Evolutionary conservation across 2,797 vertebrate species (phyloP).

Genomic region (Channallabes apus): DNA sequence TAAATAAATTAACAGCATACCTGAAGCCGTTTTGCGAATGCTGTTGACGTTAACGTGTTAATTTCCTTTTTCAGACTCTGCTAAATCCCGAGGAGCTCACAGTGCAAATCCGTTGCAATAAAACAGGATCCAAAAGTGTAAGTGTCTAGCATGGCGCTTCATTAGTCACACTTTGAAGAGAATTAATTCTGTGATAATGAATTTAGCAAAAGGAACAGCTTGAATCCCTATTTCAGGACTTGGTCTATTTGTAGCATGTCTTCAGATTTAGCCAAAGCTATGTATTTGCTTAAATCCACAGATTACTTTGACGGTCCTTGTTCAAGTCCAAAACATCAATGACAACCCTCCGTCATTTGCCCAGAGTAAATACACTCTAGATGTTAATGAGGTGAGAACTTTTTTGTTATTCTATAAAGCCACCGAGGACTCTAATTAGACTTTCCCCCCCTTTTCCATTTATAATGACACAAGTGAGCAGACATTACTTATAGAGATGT

Average conservation of each 20-base stretch:
- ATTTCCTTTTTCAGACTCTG: conserved; percentile 61
- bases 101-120: conserved; percentile 72
- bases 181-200: conserved; percentile 35
- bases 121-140: conserved; percentile 69
- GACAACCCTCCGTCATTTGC: conserved; percentile 77
- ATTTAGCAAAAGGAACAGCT: conserved; percentile 29
- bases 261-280: not conserved
- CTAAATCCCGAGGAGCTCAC: conserved; percentile 62
- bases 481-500: not conserved
- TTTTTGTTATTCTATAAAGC: not conserved
- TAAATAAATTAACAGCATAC: conserved; percentile 27
- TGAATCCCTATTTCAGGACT: conserved; percentile 34
- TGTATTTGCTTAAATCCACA: conserved; percentile 44
- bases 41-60: not conserved
- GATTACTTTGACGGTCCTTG: conserved; percentile 71
- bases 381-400: conserved; percentile 75
- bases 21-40: not conserved
- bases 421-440: not conserved
- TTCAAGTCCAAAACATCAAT: conserved; percentile 74
- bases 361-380: conserved; percentile 67
- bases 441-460: not conserved
- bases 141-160: conserved; percentile 55
- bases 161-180: conserved; percentile 18
- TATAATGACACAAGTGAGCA: not conserved
- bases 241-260: conserved; percentile 12